These are phyloP conservation scores for Monopis laevigella DNA, from an alignment of 2,888 invertebrate genomes.

Conservation along the genomic window DNA sequence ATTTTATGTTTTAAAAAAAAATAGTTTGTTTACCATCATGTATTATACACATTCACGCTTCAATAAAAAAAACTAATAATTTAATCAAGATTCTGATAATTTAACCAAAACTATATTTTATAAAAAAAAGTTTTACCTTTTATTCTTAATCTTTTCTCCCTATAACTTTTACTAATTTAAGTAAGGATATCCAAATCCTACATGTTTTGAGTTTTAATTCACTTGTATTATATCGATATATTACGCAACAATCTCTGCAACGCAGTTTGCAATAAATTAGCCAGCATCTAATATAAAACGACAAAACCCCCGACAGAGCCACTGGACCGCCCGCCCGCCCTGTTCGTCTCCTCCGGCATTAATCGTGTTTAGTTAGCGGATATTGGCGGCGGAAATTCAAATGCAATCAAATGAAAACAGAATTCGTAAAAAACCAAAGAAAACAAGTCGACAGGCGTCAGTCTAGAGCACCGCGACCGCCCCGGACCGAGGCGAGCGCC, in stretches of 20 bases:
- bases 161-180: too few species aligned
- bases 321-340: slow-evolving; percentile 35
- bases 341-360: slow-evolving; percentile 63
- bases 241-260: slow-evolving; percentile 46
- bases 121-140: too few species aligned
- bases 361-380: slow-evolving; percentile 70
- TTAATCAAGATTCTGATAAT: too few species aligned
- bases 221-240: too few species aligned
- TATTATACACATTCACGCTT: too few species aligned
- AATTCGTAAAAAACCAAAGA: slow-evolving; percentile 64
- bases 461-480: slow-evolving; percentile 48
- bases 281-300: slow-evolving; percentile 64
- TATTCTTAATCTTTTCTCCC: too few species aligned
- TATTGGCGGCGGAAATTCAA: slow-evolving; percentile 67
- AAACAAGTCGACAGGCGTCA: slow-evolving; percentile 66
- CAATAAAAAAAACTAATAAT: too few species aligned
- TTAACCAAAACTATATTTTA: too few species aligned
- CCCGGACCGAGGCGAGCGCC: slow-evolving; percentile 31
- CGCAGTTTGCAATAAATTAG: slow-evolving; percentile 65
- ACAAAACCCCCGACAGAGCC: slow-evolving; percentile 47
- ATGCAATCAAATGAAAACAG: slow-evolving; percentile 69
- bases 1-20: too few species aligned
- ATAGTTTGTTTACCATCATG: too few species aligned
- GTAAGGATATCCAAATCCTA: too few species aligned
- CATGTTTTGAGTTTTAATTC: too few species aligned